A percentile compares a stretch with the other conserved stretches of the same genome.
Evolutionary conservation across 2,113 vertebrate genomes (phyloP).

Genomic region (Hirundichthys speculiger): DNA sequence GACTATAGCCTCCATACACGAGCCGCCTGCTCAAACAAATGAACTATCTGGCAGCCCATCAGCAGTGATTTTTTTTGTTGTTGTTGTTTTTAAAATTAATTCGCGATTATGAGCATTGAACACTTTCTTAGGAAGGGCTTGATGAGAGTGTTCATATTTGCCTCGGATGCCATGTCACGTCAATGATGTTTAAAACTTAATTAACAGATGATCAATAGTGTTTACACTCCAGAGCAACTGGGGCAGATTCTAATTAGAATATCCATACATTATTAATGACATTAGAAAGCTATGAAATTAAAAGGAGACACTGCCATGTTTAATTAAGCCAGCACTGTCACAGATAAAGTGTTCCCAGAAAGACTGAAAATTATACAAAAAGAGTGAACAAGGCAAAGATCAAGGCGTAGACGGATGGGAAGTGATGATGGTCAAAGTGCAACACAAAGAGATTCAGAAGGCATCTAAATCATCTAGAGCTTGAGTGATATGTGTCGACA

Average conservation of each 20-base stretch:
- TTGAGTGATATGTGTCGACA: slow-evolving; percentile 22
- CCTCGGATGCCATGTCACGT: slow-evolving; percentile 62
- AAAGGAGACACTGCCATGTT: slow-evolving; percentile 78
- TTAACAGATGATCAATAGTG: slow-evolving; percentile 84
- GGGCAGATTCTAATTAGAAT: slow-evolving; percentile 83
- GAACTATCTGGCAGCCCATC: no score
- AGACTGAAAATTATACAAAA: slow-evolving; percentile 23
- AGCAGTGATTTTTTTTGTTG: no score
- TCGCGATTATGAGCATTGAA: slow-evolving; percentile 49
- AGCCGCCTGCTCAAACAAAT: no score
- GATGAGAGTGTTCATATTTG: slow-evolving; percentile 72
- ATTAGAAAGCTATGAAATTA: slow-evolving; percentile 77
- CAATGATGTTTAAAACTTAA: slow-evolving; percentile 81
- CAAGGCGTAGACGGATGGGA: slow-evolving; percentile 26
- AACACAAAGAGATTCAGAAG: slow-evolving; percentile 10
- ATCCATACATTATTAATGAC: slow-evolving; percentile 85
- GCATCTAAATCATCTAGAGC: slow-evolving; percentile 17
- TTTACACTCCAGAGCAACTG: slow-evolving; percentile 79
- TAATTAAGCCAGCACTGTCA: slow-evolving; percentile 65
- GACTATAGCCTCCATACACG: no score
- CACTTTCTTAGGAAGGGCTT: slow-evolving; percentile 36
- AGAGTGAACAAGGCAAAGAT: slow-evolving; percentile 22
- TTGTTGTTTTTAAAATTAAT: slow-evolving; percentile 65
- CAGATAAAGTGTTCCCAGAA: slow-evolving; percentile 35
- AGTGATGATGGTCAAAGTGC: slow-evolving; percentile 43